A percentile compares a stretch with the other conserved stretches of the same genome.
Conservation (phyloP, 2,113 vertebrate genomes). For the Picathartes gymnocephalus region DNA sequence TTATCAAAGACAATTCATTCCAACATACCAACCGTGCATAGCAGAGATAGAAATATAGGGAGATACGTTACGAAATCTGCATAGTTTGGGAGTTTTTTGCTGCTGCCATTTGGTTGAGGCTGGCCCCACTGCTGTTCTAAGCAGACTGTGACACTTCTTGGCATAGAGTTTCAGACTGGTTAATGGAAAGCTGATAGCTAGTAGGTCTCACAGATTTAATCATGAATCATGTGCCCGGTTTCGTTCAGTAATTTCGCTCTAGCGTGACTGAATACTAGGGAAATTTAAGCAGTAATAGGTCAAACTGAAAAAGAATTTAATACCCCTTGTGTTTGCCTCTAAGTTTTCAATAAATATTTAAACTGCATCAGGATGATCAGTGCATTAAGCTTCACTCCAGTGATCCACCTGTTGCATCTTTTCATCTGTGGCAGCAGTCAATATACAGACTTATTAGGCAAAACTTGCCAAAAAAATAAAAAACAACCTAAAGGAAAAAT, state of each 20-base stretch:
- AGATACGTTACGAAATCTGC: background rate
- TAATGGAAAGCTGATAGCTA: constrained; percentile 38
- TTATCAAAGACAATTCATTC: background rate
- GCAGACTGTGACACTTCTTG: constrained; percentile 49
- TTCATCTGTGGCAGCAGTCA: background rate
- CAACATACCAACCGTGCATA: background rate
- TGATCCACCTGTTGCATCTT: background rate
- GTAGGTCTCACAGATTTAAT: background rate
- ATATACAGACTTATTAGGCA: background rate
- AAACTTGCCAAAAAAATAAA: background rate
- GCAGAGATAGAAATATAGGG: background rate
- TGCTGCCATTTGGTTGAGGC: background rate
- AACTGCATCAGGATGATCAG: background rate
- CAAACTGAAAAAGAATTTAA: background rate
- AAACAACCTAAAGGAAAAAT: background rate
- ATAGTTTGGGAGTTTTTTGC: background rate
- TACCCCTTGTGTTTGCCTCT: background rate
- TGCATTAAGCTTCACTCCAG: background rate
- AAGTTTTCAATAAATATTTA: background rate
- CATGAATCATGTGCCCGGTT: background rate
- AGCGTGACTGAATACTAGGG: background rate
- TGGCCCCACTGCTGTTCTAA: constrained; percentile 25
- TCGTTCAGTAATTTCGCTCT: constrained; percentile 2
- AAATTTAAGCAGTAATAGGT: background rate
- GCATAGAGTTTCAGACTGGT: background rate